Evolutionary conservation across 2,113 vertebrate species (phyloP).

Genomic region (Psittacula cyanocephala): DNA sequence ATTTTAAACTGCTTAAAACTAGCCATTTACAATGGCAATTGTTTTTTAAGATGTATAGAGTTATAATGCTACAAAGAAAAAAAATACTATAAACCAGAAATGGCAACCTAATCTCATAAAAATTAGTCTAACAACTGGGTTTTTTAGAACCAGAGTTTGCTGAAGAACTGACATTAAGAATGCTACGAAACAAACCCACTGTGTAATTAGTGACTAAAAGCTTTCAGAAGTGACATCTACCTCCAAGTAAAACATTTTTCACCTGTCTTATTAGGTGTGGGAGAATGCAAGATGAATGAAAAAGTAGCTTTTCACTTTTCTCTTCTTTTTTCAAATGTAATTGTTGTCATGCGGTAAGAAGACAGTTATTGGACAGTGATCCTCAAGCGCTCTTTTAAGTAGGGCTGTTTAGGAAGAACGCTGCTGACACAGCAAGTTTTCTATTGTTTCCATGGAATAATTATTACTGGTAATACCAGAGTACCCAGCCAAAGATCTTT

Average conservation of each 20-base stretch:
- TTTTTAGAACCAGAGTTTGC: neutral
- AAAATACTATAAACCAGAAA: neutral
- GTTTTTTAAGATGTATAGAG: neutral
- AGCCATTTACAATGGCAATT: neutral
- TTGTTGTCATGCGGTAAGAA: neutral
- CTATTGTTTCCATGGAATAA: neutral
- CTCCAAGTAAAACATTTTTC: slow-evolving; percentile 47
- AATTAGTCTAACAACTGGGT: neutral
- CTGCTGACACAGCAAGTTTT: neutral
- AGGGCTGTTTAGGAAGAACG: neutral
- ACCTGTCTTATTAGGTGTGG: slow-evolving; percentile 8
- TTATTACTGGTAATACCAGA: neutral
- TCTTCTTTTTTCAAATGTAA: neutral
- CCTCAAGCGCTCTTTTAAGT: neutral
- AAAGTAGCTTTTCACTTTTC: neutral
- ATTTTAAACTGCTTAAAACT: neutral
- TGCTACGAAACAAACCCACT: slow-evolving; percentile 1
- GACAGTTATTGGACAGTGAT: neutral
- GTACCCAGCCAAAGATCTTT: neutral
- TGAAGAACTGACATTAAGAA: neutral
- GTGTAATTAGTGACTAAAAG: slow-evolving; percentile 24
- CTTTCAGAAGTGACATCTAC: slow-evolving; percentile 17
- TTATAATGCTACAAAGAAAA: neutral
- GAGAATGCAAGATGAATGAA: neutral
- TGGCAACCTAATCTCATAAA: neutral